Base-by-base conservation (phyloP, 2,797 vertebrate species). In the Echeneis naucrates region DNA sequence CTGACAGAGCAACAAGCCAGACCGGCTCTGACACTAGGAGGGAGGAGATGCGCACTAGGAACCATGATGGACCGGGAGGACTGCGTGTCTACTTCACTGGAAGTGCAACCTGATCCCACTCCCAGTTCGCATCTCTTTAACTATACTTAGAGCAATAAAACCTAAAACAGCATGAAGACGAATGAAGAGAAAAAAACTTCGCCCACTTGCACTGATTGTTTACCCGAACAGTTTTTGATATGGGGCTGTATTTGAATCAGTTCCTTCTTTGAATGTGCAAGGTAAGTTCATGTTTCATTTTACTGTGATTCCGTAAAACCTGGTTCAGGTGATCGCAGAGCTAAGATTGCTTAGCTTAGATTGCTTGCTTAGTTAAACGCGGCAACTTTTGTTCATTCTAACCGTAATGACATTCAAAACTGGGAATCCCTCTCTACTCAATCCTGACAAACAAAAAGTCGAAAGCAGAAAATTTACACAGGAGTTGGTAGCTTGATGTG, bases 241-340 rank as follows among this genome's bases (percentile, higher is more conserved):
- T 47, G 45, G 61, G n/a, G 53, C 19, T 30, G 30, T 10, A 35
- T 42, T 23, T 26, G 24, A 70, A 32, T 38, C 50, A 21, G 30
- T 17, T 66, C 23, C 23, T 12, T 61, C 52, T 26, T 53, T 66
- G 47, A 59, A 66, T 61, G 51, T 62, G 42, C 17, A 38, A 45
- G 74, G 87, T 91, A 58, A 79, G 88, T 81, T 64, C 0, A 19
- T 8, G 21, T 26, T 19, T 4, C 9, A 23, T 2, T 50, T 5
- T 19, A 52, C 24, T 2, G 24, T 8, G 7, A 13, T 51, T 8
- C 13, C 26, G 11, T 3, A n/a, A n/a, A n/a, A n/a, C 16, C 21
- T 3, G 17, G 0, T 5, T 4, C 4, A 6, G 32, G 1, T 52
- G 30, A 8, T 2, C 21, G 16, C 16, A 21, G 5, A 30, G 8